Base-by-base conservation (phyloP, 1,140 invertebrate genomes). In the Drosophila nigromelanica region DNA sequence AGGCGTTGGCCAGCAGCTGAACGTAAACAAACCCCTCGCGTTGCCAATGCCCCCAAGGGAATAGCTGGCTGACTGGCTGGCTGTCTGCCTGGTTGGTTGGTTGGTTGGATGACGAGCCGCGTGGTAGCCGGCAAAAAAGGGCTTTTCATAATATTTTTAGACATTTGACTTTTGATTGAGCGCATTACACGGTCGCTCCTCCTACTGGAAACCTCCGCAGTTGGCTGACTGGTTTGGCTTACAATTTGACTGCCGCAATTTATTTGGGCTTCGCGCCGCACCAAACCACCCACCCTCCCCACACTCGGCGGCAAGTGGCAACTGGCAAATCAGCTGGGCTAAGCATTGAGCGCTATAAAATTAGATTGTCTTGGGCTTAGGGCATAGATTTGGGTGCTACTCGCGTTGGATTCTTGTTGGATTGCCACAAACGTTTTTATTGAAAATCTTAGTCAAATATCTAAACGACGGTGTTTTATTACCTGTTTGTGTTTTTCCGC, bases 121-220 rank as follows among this genome's bases (percentile, higher is more conserved):
- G 66, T 48, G 37, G 8, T 21, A 47, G 43, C 39, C 40, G 43
- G 52, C 42, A 79, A 82, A 79, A 89, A 62, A 35, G 33, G 83
- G 76, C 83, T 87, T 89, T 89, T 83, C 83, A 87, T 87, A 87
- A 87, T 87, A 87, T 87, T 87, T 87, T 87, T 87, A 83, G 83
- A 87, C 83, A 87, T 87, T 87, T 87, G 83, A 87, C 83, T 87
- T 87, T 87, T 87, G 83, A 87, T 87, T 87, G 83, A 87, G 83
- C 83, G 83, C 83, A 87, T 87, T 87, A 87, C 79, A 89, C 83
- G 83, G 54, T 56, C 21, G 51, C 55, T 45, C 8, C 54, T 24
- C 14, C 35, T 18, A 0, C 39, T 24, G n/a, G 2, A 14, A 27
- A 0, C 7, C 21, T 14, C 11, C 30, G 10, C 15, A 3, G 3